Percentiles rank a stretch among this genome's conserved stretches.
phyloP scores from a whole-genome alignment of 2,797 vertebrate species.

The Schizothorax lantsangensis region DNA sequence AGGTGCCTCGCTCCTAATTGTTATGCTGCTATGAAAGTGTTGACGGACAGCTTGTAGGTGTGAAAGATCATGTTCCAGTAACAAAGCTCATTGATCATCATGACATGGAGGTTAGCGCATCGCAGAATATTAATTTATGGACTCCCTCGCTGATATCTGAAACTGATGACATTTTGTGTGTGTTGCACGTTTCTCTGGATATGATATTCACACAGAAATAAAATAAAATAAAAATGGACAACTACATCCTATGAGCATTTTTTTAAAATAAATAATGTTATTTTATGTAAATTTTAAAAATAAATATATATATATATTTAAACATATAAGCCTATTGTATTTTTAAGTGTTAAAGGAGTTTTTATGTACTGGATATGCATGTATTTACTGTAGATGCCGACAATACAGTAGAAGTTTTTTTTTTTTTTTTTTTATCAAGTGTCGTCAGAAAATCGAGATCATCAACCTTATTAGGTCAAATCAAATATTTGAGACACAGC shows the following conservation, averaged over 20 bases:
- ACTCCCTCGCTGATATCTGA: background rate
- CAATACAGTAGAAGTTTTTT: too few relatives aligned
- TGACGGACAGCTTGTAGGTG: conserved; percentile 56
- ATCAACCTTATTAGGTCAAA: too few relatives aligned
- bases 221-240: background rate
- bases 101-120: conserved; percentile 19
- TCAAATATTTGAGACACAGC: too few relatives aligned
- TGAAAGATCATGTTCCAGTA: conserved; percentile 53
- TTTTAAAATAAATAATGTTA: background rate
- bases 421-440: too few relatives aligned
- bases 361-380: too few relatives aligned
- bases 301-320: background rate
- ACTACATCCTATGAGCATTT: background rate
- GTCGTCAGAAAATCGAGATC: too few relatives aligned
- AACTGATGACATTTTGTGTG: background rate
- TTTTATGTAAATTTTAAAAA: too few relatives aligned
- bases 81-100: conserved; percentile 55
- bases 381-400: too few relatives aligned
- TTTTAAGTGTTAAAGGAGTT: too few relatives aligned
- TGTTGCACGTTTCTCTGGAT: too few relatives aligned
- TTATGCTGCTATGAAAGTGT: conserved; percentile 29
- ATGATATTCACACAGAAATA: background rate
- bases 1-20: conserved; percentile 28
- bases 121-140: conserved; percentile 46
- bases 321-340: too few relatives aligned